Evolutionary conservation across 2,797 vertebrate genomes (phyloP).

Genomic region (Spinibarbus caldwelli): DNA sequence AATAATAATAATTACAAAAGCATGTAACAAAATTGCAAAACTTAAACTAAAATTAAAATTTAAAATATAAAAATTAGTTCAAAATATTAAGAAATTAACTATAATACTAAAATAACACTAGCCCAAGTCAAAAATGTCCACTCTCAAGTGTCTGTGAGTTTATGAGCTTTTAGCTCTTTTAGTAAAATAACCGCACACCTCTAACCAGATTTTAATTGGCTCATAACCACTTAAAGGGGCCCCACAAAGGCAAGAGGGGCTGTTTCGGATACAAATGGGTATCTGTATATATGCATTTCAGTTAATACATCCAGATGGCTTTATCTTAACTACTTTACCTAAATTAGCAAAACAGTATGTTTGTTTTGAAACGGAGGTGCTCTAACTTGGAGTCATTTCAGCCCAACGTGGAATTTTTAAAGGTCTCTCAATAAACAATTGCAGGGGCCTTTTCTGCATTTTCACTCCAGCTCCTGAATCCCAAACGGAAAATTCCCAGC

Average conservation of each 20-base stretch:
- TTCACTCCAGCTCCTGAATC: conserved; percentile 11
- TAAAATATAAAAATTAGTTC: not conserved
- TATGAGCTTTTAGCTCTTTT: not conserved
- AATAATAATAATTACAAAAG: too few relatives aligned
- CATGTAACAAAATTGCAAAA: too few relatives aligned
- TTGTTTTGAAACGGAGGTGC: not conserved
- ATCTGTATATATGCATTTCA: too few relatives aligned
- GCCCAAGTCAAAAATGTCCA: not conserved
- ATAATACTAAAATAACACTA: not conserved
- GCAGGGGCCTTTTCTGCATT: conserved; percentile 17
- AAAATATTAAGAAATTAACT: too few relatives aligned
- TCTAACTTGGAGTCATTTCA: conserved; percentile 24
- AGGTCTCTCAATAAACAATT: conserved; percentile 38
- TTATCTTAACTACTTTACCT: not conserved
- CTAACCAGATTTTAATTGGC: not conserved
- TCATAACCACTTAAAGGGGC: not conserved
- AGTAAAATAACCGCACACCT: not conserved
- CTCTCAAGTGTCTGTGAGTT: not conserved
- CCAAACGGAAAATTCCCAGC: conserved; percentile 39
- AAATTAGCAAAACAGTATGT: not conserved
- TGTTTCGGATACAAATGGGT: not conserved
- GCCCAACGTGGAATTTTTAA: conserved; percentile 38
- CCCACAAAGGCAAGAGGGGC: too few relatives aligned
- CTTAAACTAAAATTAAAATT: too few relatives aligned
- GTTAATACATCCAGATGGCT: not conserved